A percentile compares a stretch with the other conserved stretches of the same genome.
phyloP scores from a whole-genome alignment of 2,797 vertebrate genomes.

The Channa striata region DNA sequence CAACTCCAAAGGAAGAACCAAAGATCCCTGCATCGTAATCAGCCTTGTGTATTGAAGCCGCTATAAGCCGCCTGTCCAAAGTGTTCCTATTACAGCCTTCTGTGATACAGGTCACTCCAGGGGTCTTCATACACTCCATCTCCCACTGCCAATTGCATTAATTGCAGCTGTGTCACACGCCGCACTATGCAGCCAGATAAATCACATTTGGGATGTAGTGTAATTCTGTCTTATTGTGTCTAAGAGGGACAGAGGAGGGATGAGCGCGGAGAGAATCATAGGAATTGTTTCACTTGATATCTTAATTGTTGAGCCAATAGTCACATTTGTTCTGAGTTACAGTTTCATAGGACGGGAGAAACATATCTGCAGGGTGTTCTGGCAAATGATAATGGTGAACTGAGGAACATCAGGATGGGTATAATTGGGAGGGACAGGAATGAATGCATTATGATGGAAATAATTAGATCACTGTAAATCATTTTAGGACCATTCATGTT shows the following conservation, averaged over 20 bases:
- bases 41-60: constrained; percentile 37
- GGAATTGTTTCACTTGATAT: constrained; percentile 47
- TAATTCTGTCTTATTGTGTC: constrained; percentile 54
- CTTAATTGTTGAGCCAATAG: constrained; percentile 53
- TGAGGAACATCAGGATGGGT: neutral
- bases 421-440: neutral
- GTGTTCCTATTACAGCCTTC: constrained; percentile 51
- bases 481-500: no score
- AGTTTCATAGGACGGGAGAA: constrained; percentile 23
- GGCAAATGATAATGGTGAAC: constrained; percentile 16
- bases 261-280: constrained; percentile 45
- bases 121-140: constrained; percentile 49
- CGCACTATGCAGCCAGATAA: constrained; percentile 38
- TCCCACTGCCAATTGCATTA: constrained; percentile 50
- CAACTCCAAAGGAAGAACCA: constrained; percentile 45
- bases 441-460: neutral
- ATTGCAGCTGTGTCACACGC: constrained; percentile 48
- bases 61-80: constrained; percentile 44
- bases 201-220: constrained; percentile 51
- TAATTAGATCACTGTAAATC: no score
- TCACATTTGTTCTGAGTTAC: constrained; percentile 39
- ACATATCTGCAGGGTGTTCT: constrained; percentile 21
- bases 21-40: constrained; percentile 59
- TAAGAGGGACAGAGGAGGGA: constrained; percentile 33
- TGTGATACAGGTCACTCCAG: constrained; percentile 56